Conservation (phyloP, 2,797 vertebrate species). For the Apodemus agrarius region DNA sequence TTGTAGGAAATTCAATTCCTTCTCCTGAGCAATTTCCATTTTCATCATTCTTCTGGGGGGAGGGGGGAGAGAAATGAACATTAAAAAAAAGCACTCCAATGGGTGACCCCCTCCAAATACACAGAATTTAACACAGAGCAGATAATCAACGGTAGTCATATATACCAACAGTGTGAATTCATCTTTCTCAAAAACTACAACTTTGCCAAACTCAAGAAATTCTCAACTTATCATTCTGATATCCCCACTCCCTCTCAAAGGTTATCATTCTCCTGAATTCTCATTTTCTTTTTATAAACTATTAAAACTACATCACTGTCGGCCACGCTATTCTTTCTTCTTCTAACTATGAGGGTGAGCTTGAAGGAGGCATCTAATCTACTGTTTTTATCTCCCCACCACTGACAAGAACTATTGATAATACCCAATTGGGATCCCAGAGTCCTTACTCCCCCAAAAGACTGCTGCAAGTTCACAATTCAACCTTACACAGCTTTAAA, state of each 20-base stretch:
- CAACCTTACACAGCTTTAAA: background rate
- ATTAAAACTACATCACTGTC: background rate
- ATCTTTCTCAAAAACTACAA: conserved; percentile 23
- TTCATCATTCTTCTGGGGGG: conserved; percentile 95
- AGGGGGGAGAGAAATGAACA: background rate
- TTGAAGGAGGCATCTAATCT: background rate
- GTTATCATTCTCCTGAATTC: background rate
- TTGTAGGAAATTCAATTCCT: conserved; percentile 99
- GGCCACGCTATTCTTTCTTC: background rate
- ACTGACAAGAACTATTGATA: background rate
- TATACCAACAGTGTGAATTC: background rate
- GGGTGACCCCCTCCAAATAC: conserved; percentile 14
- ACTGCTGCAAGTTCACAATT: background rate
- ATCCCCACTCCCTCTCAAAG: background rate
- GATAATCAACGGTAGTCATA: background rate
- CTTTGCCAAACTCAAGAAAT: background rate
- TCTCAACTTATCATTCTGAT: background rate
- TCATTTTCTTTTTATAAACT: background rate
- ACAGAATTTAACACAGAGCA: background rate
- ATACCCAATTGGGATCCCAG: background rate
- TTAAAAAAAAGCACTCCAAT: background rate
- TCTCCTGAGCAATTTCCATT: conserved; percentile 98
- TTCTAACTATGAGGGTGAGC: background rate
- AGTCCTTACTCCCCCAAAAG: background rate
- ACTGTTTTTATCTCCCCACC: background rate